Base-by-base conservation (phyloP, 2,797 vertebrate species). In the Anas georgica region DNA sequence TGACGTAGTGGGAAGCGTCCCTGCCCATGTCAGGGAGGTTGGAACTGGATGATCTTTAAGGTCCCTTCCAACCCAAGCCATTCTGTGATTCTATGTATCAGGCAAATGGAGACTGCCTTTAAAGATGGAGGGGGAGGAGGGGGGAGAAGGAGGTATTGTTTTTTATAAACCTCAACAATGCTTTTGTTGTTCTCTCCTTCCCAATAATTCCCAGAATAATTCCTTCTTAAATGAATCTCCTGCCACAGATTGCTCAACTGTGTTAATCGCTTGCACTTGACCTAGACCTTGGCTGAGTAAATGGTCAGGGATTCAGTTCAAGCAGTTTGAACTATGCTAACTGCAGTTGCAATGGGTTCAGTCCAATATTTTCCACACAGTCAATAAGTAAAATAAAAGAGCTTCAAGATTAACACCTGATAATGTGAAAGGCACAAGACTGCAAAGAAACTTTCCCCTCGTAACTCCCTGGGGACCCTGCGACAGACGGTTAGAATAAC, bases 371-470 rank as follows among this genome's bases (percentile, higher is more conserved):
- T 95, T 94, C 70, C 16, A 83, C 69, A 87, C 17, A 77, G 63
- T 93, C 82, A 90, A 89, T 94, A 94, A 96, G 84, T 64, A 96
- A 95, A 95, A 89, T 72, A 80, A 96, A 90, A 93, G 90, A 96
- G 81, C 76, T 81, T 86, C 59, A 92, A 94, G 87, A 93, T 97
- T 96, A 96, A 95, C 77, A 92, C 72, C 67, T 82, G 91, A 94
- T 92, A 83, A 84, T 0, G 1, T 87, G 81, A 91, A 92, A 93
- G 70, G 88, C 88, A 80, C 67, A 91, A 88, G 91, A 76, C n/a
- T 92, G 82, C 73, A 77, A 92, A 90, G 35, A 72, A 93, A 91
- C 46, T 41, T 75, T 73, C 48, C 67, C 87, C 54, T 54, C 54
- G 23, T 45, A 91, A 75, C 86, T 75, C 79, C 66, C 83, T 37